phyloP scores from a whole-genome alignment of 2,113 vertebrate genomes.

The Brachypteracias leptosomus region DNA sequence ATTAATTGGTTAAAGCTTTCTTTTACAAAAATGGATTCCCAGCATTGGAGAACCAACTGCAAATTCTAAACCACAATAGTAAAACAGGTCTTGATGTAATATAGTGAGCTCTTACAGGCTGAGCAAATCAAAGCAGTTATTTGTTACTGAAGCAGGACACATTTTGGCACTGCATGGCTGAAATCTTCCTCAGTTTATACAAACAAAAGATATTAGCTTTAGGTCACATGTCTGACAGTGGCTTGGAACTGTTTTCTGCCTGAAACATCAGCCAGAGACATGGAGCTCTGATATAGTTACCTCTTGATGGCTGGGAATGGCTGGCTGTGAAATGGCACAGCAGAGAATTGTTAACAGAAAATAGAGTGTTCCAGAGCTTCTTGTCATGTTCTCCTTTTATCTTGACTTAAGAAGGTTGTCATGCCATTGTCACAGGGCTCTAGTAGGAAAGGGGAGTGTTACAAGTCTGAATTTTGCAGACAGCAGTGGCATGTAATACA shows the following conservation, averaged over 20 bases:
- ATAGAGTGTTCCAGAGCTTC: not conserved
- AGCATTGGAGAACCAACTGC: not conserved
- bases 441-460: not conserved
- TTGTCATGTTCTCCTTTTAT: conserved; percentile 8
- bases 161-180: not conserved
- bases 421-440: not conserved
- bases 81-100: not conserved
- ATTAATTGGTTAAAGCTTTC: not conserved
- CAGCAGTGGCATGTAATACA: not conserved
- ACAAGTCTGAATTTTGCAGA: not conserved
- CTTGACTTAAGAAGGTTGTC: not conserved
- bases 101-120: not conserved
- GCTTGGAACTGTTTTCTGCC: not conserved
- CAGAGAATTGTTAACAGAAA: not conserved
- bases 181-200: not conserved
- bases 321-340: not conserved
- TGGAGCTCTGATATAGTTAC: not conserved
- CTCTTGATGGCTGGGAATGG: not conserved
- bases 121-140: not conserved
- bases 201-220: not conserved
- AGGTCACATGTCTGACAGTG: not conserved
- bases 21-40: not conserved
- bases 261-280: not conserved
- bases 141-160: not conserved
- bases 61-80: not conserved